Conservation (phyloP, 2,888 invertebrate species). For the Arrhopalites spinosus region DNA sequence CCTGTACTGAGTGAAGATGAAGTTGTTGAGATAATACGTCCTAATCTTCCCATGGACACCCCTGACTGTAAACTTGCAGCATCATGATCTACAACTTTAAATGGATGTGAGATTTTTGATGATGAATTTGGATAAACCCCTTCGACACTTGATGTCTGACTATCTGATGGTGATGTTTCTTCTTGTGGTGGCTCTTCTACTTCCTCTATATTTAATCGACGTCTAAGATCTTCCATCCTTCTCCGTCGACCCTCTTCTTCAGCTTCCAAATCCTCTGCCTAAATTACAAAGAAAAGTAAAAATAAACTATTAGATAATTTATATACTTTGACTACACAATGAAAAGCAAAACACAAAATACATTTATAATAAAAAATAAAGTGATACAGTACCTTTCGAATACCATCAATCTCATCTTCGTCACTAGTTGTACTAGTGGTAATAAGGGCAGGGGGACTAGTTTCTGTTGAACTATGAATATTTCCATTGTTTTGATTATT, state of each 20-base stretch:
- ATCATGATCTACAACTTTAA: slow-evolving; percentile 82
- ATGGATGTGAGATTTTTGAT: slow-evolving; percentile 56
- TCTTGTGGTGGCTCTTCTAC: slow-evolving; percentile 67
- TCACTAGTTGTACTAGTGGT: neutral
- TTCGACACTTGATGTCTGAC: slow-evolving; percentile 78
- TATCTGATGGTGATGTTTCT: slow-evolving; percentile 71
- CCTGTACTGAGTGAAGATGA: neutral
- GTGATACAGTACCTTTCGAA: neutral
- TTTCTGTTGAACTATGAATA: neutral
- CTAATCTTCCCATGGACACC: slow-evolving; percentile 72
- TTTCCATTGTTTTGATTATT: slow-evolving; percentile 32
- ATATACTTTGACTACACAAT: neutral
- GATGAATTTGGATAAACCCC: slow-evolving; percentile 67
- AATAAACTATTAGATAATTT: neutral
- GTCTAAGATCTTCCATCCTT: slow-evolving; percentile 81
- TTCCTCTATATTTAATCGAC: slow-evolving; percentile 70
- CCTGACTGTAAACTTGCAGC: slow-evolving; percentile 85
- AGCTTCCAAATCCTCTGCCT: slow-evolving; percentile 26
- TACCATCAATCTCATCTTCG: neutral
- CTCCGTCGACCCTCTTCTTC: slow-evolving; percentile 64
- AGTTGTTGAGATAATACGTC: slow-evolving; percentile 69
- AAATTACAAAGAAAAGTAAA: neutral
- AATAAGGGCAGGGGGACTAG: neutral
- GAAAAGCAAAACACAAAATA: neutral
- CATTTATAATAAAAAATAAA: no score